Evolutionary conservation across 2,797 vertebrate genomes (phyloP), one percentile per base, ranked within the genome.

Genomic region (Siniperca scherzeri): DNA sequence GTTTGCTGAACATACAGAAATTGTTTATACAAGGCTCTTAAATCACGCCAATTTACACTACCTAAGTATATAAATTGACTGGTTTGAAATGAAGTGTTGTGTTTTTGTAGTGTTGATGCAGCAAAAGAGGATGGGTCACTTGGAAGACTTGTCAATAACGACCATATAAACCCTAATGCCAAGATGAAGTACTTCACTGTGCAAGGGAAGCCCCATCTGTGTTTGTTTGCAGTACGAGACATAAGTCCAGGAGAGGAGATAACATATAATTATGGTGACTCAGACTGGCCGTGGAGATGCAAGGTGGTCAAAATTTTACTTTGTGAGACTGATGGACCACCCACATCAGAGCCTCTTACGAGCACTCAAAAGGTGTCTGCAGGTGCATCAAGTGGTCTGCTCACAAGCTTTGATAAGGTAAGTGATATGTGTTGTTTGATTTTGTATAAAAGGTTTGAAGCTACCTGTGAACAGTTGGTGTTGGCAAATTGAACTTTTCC

Each of bases 251-350:
- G 75, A n/a, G n/a, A n/a, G n/a, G 66, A 84, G 27, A 62, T 84
- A 8, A 82, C 61, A 1, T 82, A 79, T n/a, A 56, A 80, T 38
- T 87, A 82, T 62, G 67, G 85, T 12, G 61, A 84, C 11, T 75
- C 82, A 64, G 50, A 81, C 48, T 84, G 73, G 74, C 85, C 71
- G 1, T 87, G 82, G 86, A 81, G 81, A 75, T 14, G 16, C 25
- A 75, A 78, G n/a, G n/a, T n/a, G 21, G n/a, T 57, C 19, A 11
- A 19, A 7, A 7, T 38, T 40, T 59, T 25, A 60, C 16, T 25
- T 21, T 67, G 2, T 52, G 19, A 33, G 44, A 50, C 3, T 52
- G 22, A 67, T 62, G 53, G 22, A 55, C 11, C 10, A 25, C 11
- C n/a, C n/a, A n/a, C n/a, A n/a, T n/a, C n/a, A n/a, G n/a, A n/a